phyloP scores from a whole-genome alignment of 2,113 vertebrate species.

The Elgaria multicarinata region DNA sequence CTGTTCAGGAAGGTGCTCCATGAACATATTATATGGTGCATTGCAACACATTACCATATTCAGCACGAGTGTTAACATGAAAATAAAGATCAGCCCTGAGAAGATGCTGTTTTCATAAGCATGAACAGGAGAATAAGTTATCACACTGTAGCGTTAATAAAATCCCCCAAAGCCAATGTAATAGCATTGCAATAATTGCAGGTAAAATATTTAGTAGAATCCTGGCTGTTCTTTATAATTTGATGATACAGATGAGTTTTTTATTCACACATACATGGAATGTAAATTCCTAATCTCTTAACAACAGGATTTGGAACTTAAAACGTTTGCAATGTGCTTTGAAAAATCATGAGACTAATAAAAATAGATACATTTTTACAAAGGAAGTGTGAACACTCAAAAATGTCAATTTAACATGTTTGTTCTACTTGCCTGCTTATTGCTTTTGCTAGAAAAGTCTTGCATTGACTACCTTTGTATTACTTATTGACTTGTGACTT shows the following conservation, averaged over 20 bases:
- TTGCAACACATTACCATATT: background rate
- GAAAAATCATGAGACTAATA: accelerated
- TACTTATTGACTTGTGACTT: background rate
- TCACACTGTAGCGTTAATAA: background rate
- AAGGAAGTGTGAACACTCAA: background rate
- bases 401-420: background rate
- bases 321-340: background rate
- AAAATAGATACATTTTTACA: background rate
- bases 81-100: constrained; percentile 5
- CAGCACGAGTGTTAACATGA: background rate
- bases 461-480: background rate
- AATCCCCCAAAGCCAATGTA: background rate
- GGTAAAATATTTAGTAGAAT: background rate
- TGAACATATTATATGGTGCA: background rate
- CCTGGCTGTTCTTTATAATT: too few relatives aligned
- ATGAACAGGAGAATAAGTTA: background rate
- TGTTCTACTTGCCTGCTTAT: background rate
- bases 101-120: background rate
- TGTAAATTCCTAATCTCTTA: background rate
- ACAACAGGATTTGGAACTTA: accelerated
- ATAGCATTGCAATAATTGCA: background rate
- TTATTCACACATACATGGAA: background rate
- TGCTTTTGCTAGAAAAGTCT: background rate
- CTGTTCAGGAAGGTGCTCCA: background rate
- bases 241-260: background rate